Conservation (phyloP, 2,797 vertebrate species). For the Thamnophis elegans region DNA sequence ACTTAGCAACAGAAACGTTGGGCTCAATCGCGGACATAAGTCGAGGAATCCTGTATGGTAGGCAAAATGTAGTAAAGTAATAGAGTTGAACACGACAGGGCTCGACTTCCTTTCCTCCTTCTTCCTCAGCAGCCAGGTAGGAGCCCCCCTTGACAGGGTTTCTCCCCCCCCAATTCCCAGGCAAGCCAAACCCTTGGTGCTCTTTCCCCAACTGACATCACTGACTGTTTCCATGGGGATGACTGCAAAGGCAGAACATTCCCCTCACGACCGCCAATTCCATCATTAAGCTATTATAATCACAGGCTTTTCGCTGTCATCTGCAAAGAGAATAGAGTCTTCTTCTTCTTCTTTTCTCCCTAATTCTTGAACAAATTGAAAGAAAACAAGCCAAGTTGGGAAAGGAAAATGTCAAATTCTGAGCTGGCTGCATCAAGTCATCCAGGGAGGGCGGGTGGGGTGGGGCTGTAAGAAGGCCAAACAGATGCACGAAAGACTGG, state of each 20-base stretch:
- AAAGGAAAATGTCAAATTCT: background rate
- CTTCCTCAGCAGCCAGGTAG: background rate
- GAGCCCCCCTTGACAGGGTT: background rate
- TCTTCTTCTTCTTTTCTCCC: rapidly evolving
- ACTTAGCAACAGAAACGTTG: no score
- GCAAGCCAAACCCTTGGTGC: background rate
- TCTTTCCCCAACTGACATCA: background rate
- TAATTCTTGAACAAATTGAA: background rate
- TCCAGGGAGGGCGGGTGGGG: background rate
- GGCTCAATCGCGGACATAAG: no score
- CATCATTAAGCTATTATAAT: background rate
- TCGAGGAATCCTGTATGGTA: background rate
- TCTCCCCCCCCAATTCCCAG: no score
- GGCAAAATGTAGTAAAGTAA: background rate
- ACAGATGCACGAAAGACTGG: no score
- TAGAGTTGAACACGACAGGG: background rate
- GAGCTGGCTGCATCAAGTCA: background rate
- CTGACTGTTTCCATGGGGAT: constrained; percentile 9
- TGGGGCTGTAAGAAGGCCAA: background rate
- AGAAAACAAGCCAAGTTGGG: background rate
- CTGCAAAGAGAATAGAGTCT: background rate
- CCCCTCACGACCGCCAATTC: background rate
- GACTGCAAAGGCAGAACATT: background rate
- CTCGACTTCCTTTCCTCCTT: no score
- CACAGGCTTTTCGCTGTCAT: constrained; percentile 6